These are phyloP conservation scores for Bufotes viridis DNA, from an alignment of 2,797 vertebrate genomes.

Conservation along the genomic window DNA sequence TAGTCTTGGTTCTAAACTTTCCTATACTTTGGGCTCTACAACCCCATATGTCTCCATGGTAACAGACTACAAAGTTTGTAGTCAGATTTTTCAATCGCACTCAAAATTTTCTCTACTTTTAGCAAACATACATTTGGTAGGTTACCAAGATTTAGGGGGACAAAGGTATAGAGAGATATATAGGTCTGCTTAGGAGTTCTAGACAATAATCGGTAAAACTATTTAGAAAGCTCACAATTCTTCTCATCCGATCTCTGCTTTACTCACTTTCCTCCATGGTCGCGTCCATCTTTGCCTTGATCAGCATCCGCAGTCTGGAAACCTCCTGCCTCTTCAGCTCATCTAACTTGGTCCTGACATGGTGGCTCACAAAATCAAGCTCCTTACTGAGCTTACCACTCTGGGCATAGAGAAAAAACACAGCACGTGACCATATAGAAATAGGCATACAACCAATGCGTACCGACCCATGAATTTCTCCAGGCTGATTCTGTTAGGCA, in stretches of 20 bases:
- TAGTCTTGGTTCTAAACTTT: no score
- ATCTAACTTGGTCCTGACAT: constrained; percentile 87
- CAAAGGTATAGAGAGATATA: no score
- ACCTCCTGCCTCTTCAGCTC: constrained; percentile 93
- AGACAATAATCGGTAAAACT: background rate
- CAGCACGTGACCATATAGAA: background rate
- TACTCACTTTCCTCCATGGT: constrained; percentile 84
- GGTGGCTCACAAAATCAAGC: constrained; percentile 88
- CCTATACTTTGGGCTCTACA: background rate
- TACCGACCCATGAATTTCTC: background rate
- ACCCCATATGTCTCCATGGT: no score
- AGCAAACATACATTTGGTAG: no score
- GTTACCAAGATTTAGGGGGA: no score
- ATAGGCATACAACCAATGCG: background rate
- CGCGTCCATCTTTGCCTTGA: constrained; percentile 90
- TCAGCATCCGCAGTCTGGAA: constrained; percentile 87
- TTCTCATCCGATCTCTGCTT: background rate
- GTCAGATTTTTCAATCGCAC: background rate
- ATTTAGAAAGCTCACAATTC: background rate
- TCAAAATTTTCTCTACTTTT: no score
- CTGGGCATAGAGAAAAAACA: constrained; percentile 67
- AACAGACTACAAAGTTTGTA: background rate
- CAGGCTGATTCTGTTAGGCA: background rate
- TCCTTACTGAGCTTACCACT: constrained; percentile 89
- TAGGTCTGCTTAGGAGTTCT: no score